Evolutionary conservation across 2,888 invertebrate species (phyloP), one percentile per base, ranked within the genome.

Genomic region (Drosophila colorata): DNA sequence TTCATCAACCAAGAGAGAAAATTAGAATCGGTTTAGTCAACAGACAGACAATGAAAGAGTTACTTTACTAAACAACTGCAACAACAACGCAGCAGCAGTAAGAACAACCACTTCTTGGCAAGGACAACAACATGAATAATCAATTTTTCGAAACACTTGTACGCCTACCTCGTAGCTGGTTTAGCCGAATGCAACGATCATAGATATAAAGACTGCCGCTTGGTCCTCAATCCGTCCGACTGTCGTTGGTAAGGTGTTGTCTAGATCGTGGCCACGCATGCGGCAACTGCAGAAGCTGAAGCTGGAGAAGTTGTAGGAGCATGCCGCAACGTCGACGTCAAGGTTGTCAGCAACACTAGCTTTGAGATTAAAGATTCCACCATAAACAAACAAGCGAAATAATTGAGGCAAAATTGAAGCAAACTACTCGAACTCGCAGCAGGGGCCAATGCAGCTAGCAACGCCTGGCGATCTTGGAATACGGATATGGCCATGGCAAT

Each of bases 351-450:
- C 83, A 66, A 74, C 72, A 85, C 83, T 74, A 82, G 79, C 68
- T 68, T 46, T 58, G 61, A 88, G 88, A 89, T 89, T 84, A 79
- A 88, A 89, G 89, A 89, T 89, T 89, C 89, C 88, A 86, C 80
- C 78, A 77, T 78, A 86, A 88, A 89, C 89, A 89, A 89, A 89
- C 89, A 86, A 89, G 89, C 86, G 86, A 83, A 89, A 87, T 89
- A 89, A 89, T 89, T 89, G 89, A 86, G 88, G 89, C 80, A 87
- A 85, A 89, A 83, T 89, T 83, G 88, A 80, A 83, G 83, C 86
- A 79, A 88, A 82, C 88, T 79, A 74, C 80, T 72, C 69, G 56
- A 49, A 60, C 70, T 60, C 43, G 55, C 72, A 23, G 59, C 63
- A 48, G 57, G n/a, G 47, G 55, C 58, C 49, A 18, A 49, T 35